Percentiles rank a stretch among this genome's conserved stretches.
phyloP scores from a whole-genome alignment of 1,140 invertebrate genomes.

The Neodiprion pinetum region DNA sequence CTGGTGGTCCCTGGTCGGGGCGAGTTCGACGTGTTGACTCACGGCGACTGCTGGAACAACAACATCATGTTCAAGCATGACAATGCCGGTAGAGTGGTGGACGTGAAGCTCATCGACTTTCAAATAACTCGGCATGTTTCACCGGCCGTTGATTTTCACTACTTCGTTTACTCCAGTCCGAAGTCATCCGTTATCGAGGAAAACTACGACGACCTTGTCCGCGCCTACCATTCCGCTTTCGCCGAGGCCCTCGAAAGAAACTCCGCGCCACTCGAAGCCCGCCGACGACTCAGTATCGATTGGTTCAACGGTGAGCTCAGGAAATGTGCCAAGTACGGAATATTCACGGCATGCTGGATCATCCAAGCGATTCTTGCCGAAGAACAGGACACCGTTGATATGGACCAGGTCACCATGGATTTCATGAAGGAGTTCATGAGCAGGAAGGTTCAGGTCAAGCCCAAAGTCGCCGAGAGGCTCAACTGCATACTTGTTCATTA shows the following conservation, averaged over 20 bases:
- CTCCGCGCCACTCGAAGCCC: conserved; percentile 18
- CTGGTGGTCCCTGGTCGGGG: conserved; percentile 20
- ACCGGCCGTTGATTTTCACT: conserved; percentile 44
- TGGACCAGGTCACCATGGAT: conserved; percentile 18
- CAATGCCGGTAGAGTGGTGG: conserved; percentile 16
- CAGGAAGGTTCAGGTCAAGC: neutral
- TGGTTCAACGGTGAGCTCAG: conserved; percentile 43
- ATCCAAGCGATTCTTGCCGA: conserved; percentile 37
- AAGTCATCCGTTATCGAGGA: conserved; percentile 38
- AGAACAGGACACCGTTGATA: conserved; percentile 22
- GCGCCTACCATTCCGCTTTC: conserved; percentile 43
- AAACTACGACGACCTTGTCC: conserved; percentile 44
- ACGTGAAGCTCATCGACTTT: conserved; percentile 52
- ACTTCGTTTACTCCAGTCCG: conserved; percentile 52
- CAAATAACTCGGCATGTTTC: conserved; percentile 49
- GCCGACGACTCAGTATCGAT: conserved; percentile 23
- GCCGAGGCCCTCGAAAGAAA: conserved; percentile 29
- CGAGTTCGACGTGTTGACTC: conserved; percentile 46
- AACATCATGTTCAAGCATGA: conserved; percentile 54
- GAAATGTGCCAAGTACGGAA: conserved; percentile 38
- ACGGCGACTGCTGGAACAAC: conserved; percentile 59
- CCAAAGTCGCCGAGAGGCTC: conserved; percentile 20
- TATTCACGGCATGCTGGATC: conserved; percentile 39
- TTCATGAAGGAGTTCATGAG: neutral
- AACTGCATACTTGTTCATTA: conserved; percentile 27